Evolutionary conservation across 2,888 invertebrate genomes (phyloP), one percentile per base, ranked within the genome.

Genomic region (Physocephala rufipes): DNA sequence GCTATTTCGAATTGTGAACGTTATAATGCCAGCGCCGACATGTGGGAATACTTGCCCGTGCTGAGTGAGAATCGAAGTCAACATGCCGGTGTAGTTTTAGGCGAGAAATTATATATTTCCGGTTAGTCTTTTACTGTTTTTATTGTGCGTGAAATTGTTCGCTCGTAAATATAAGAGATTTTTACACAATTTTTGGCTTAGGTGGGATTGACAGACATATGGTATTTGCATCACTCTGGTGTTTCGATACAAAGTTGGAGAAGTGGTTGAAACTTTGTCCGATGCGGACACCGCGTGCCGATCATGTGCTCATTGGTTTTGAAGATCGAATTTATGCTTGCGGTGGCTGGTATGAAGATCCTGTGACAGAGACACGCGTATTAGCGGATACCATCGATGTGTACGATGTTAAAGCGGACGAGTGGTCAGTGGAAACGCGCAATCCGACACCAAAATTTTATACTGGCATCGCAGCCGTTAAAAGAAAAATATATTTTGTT

Each of bases 381-480:
- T 85, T 91, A 16, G 90, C 89, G 0, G 88, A 89, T 74, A 89
- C 90, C 0, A 90, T 92, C 61, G 92, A 92, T 80, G 88, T 88
- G 12, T 92, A 91, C 79, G 89, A 91, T 79, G 86, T 89, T 0
- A 81, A 85, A 13, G 86, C 86, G 9, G 88, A 90, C 77, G 80
- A 85, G 2, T 92, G 92, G 92, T 85, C 87, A 71, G 86, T 88
- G 21, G 87, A 91, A 55, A 90, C 91, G 0, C 85, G 85, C 65
- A 88, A 92, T 67, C 91, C 91, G 2, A 90, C 90, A 0, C 91
- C 92, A 1, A 87, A 91, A 66, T 91, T 90, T 79, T 91, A 92
- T 79, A 90, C 91, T 0, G 91, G 91, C 2, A 90, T 91, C 65
- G 90, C 90, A 7, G 87, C 89, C 26, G 87, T 91, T 21, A 87